Evolutionary conservation across 2,113 vertebrate species (phyloP), one percentile per base, ranked within the genome.

Genomic region (Chrysemys picta): DNA sequence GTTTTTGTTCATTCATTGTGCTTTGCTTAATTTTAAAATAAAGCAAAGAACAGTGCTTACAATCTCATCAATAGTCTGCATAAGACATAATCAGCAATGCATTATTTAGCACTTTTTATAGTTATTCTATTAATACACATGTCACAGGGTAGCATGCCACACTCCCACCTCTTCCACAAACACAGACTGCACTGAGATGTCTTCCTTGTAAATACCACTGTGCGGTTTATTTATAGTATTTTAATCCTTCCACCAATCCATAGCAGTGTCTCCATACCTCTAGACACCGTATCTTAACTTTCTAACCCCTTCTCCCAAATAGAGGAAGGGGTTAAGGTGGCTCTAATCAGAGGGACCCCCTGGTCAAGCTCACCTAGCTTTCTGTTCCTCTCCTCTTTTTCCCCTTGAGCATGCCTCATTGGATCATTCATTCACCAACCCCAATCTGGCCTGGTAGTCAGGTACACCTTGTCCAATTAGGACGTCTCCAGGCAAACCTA

Each of bases 1-100:
- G 94, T 95, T 95, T 86, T 47, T n/a, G 56, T 87, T 94, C 83
- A 92, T 96, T 94, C 76, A 82, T 93, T 95, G 85, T 80, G 78
- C 21, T 89, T 80, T 56, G 35, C 0, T 90, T 89, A 19, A 72
- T 95, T 96, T 82, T 93, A 76, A 97, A 90, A 86, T 12, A n/a
- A 93, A 95, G 76, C 80, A 88, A 89, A 94, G 49, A 62, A 1
- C 2, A 19, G 53, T 3, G 54, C 14, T 31, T 62, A 38, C 53
- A 59, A 89, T 42, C n/a, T 45, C 38, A 47, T 80, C 50, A 1
- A 88, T 80, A 65, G 50, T 85, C 12, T 85, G 42, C 10, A 49
- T 59, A 59, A 69, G 31, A 89, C 89, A 52, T 52, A 79, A 78
- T 35, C 38, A 92, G 14, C n/a, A 83, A 5, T 13, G 4, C n/a